Conservation (phyloP, 2,797 vertebrate genomes). For the Sebastes matsubarae region DNA sequence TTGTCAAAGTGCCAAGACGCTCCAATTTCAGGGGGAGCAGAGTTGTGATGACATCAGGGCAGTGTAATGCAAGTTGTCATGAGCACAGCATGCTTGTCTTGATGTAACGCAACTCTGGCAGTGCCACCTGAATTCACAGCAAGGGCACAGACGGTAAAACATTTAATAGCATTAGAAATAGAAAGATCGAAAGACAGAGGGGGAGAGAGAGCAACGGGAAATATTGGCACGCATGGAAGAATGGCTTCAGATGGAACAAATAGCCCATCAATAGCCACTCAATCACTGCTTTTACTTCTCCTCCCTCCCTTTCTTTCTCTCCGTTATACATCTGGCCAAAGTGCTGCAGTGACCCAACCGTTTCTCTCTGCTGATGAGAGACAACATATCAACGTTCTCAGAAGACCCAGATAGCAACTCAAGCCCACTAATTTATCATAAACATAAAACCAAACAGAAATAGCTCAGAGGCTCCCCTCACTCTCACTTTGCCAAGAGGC, state of each 20-base stretch:
- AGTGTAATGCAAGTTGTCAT: constrained; percentile 71
- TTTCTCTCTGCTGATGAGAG: constrained; percentile 26
- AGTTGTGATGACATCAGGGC: constrained; percentile 71
- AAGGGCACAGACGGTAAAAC: constrained; percentile 38
- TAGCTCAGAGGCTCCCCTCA: constrained; percentile 42
- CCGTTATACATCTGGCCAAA: constrained; percentile 6
- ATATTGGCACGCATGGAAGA: constrained; percentile 15
- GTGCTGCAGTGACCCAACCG: background rate
- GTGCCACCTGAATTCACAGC: constrained; percentile 44
- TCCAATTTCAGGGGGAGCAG: constrained; percentile 60
- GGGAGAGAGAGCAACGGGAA: background rate
- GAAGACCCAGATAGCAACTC: constrained; percentile 22
- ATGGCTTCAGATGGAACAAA: constrained; percentile 45
- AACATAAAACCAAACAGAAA: constrained; percentile 68
- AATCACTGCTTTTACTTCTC: constrained; percentile 25
- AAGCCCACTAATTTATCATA: constrained; percentile 55
- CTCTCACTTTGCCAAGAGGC: constrained; percentile 31
- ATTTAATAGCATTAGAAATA: constrained; percentile 19
- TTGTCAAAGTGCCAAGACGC: constrained; percentile 59
- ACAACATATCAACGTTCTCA: constrained; percentile 40
- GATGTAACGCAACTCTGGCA: constrained; percentile 64
- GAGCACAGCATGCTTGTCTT: constrained; percentile 58
- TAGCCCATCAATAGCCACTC: constrained; percentile 50
- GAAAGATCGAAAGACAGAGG: background rate
- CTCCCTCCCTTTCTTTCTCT: background rate